Percentiles rank a stretch among this genome's conserved stretches.
phyloP scores from a whole-genome alignment of 2,113 vertebrate genomes.

The Salvator merianae region DNA sequence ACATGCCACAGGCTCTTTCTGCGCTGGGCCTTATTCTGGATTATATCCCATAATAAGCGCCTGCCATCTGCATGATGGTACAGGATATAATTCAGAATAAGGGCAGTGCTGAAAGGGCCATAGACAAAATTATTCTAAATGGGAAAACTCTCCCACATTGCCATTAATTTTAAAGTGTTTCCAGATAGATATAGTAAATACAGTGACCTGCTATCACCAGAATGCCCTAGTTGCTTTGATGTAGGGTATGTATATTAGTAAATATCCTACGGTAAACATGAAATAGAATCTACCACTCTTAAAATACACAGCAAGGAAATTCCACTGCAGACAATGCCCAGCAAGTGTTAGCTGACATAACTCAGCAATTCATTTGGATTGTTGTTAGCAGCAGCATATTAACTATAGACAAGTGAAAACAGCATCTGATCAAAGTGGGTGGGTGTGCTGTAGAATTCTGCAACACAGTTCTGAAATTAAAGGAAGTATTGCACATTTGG shows the following conservation, averaged over 20 bases:
- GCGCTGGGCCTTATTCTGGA: too few relatives aligned
- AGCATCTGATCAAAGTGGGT: too few relatives aligned
- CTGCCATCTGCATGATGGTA: too few relatives aligned
- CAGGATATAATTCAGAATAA: too few relatives aligned
- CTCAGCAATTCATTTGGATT: background rate
- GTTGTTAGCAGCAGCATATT: background rate
- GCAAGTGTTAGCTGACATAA: background rate
- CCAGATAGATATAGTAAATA: background rate
- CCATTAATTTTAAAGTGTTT: background rate
- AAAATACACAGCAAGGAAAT: background rate
- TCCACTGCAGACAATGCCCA: background rate
- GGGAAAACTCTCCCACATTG: background rate
- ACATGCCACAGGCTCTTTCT: background rate
- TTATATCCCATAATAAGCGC: too few relatives aligned
- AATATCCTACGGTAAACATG: background rate
- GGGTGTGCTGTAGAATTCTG: background rate
- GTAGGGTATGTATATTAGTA: background rate
- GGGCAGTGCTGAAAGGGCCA: too few relatives aligned
- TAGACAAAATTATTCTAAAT: background rate
- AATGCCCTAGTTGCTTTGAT: background rate
- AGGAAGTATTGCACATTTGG: constrained; percentile 10
- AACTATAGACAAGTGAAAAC: accelerated
- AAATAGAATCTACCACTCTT: background rate
- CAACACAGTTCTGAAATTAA: accelerated
- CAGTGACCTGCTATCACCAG: background rate